Percentiles rank a stretch among this genome's conserved stretches.
Evolutionary conservation across 64 coral and sea anemone species (phyloP).

Genomic region (Anthopleura sola): DNA sequence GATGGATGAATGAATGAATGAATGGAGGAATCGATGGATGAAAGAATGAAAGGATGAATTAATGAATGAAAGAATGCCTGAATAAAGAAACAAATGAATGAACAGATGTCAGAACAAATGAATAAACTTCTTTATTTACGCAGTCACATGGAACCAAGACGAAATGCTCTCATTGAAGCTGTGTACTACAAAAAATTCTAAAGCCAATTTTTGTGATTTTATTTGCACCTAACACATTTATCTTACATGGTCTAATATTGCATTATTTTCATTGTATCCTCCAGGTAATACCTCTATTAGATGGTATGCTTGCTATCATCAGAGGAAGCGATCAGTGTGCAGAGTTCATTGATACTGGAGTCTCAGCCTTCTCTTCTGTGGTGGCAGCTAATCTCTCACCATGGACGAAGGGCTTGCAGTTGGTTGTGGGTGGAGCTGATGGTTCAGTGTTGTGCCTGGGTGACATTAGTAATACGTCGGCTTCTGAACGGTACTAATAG

Average conservation of each 20-base stretch:
- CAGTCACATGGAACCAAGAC: too few relatives aligned
- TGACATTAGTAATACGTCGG: constrained; percentile 3
- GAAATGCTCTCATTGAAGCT: too few relatives aligned
- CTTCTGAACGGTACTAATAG: background rate
- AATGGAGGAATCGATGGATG: too few relatives aligned
- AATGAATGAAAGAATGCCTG: too few relatives aligned
- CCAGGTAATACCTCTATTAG: constrained; percentile 48
- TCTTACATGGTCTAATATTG: background rate
- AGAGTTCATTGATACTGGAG: constrained; percentile 45
- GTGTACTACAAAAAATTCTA: too few relatives aligned
- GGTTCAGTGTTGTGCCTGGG: constrained; percentile 40
- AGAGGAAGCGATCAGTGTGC: constrained; percentile 55
- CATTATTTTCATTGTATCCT: background rate
- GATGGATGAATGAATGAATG: too few relatives aligned
- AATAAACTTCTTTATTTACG: too few relatives aligned
- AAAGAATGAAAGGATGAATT: too few relatives aligned
- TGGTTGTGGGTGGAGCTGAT: constrained; percentile 46
- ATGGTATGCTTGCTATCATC: constrained; percentile 52
- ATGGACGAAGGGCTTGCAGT: constrained; percentile 38
- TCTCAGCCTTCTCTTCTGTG: constrained; percentile 12
- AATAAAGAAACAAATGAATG: background rate
- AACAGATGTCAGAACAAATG: background rate
- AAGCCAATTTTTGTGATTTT: too few relatives aligned
- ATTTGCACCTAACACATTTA: too few relatives aligned
- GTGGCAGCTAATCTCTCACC: constrained; percentile 43